Evolutionary conservation across 2,113 vertebrate species (phyloP).

Genomic region (Muntiacus reevesi): DNA sequence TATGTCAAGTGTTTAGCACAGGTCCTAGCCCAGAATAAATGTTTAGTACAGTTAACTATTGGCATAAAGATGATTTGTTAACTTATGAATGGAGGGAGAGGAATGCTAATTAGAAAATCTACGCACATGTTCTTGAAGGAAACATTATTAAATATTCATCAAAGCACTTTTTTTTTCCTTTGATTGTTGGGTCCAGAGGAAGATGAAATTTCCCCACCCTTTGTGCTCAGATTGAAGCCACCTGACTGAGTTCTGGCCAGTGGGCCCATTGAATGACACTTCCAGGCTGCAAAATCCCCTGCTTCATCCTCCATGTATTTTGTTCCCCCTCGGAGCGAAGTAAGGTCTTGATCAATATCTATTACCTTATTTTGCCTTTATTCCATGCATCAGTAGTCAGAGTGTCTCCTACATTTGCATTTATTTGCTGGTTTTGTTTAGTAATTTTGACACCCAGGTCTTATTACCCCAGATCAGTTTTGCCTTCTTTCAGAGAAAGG

Average conservation of each 20-base stretch:
- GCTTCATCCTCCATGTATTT: neutral
- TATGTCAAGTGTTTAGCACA: neutral
- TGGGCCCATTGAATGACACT: neutral
- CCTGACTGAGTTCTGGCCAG: neutral
- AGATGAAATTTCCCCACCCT: neutral
- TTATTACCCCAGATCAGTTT: neutral
- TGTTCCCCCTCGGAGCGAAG: neutral
- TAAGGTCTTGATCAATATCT: neutral
- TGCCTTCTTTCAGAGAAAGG: neutral
- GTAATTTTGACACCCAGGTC: neutral
- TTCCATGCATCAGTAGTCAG: neutral
- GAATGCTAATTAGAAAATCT: neutral
- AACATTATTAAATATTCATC: neutral
- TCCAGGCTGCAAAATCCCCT: neutral
- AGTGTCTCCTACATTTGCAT: neutral
- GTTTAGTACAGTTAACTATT: neutral
- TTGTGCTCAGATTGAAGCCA: neutral
- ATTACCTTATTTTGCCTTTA: neutral
- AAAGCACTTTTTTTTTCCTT: neutral
- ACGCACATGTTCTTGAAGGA: neutral
- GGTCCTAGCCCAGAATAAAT: neutral
- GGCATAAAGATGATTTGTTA: neutral
- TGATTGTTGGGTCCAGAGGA: neutral
- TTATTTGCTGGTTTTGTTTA: neutral
- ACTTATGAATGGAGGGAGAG: neutral